These are phyloP conservation scores for Heliocidaris tuberculata DNA, from an alignment of 35 echinoderm and acorn worm species.

Conservation along the genomic window DNA sequence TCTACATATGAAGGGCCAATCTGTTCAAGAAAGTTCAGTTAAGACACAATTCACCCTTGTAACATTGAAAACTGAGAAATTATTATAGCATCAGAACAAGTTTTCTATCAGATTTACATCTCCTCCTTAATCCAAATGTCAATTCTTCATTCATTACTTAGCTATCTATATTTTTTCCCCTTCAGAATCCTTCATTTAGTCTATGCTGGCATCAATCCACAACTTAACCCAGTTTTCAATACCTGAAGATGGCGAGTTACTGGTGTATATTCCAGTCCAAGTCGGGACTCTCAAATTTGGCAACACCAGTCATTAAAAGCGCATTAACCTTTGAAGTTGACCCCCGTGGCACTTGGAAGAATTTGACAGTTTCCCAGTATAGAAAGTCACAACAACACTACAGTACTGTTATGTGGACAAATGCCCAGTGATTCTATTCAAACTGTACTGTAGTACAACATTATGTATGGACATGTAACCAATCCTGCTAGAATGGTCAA, in stretches of 20 bases:
- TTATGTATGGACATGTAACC: background rate
- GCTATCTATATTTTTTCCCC: background rate
- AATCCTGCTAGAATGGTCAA: too few relatives aligned
- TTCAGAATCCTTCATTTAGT: background rate
- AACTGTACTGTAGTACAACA: background rate
- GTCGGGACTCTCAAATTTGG: background rate
- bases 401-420: background rate
- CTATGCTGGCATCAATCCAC: background rate
- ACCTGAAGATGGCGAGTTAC: background rate
- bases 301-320: slow-evolving; percentile 10
- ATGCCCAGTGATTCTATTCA: background rate
- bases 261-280: background rate
- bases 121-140: too few relatives aligned
- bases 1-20: too few relatives aligned
- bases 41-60: too few relatives aligned
- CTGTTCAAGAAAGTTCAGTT: too few relatives aligned
- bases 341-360: slow-evolving; percentile 4
- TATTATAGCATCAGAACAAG: too few relatives aligned
- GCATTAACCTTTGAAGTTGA: slow-evolving; percentile 17
- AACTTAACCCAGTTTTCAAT: background rate
- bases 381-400: background rate
- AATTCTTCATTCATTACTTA: too few relatives aligned
- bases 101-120: too few relatives aligned
- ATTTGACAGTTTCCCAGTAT: slow-evolving; percentile 2
- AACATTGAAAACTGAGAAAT: too few relatives aligned